Conservation (phyloP, 2,113 vertebrate genomes). For the cattle (Bos taurus) region ARS-UCD2.0 NC_037331.1:31698001-31698500, state of each 20-base stretch:
- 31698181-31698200: neutral
- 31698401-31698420: neutral
- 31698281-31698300: slow-evolving; percentile 21
- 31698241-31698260: neutral
- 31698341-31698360: slow-evolving; percentile 14
- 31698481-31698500: neutral
- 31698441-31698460: slow-evolving; percentile 21
- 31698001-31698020: neutral
- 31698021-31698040: neutral
- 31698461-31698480: neutral
- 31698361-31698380: neutral
- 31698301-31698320: neutral
- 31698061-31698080: neutral
- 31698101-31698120: neutral
- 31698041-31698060: slow-evolving; percentile 23
- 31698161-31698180: neutral
- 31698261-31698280: neutral
- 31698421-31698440: neutral
- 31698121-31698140: neutral
- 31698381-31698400: neutral
- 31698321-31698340: neutral
- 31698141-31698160: slow-evolving; percentile 5
- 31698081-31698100: neutral
- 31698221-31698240: slow-evolving; percentile 4
- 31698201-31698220: slow-evolving; percentile 1